These are phyloP conservation scores for Arrhamphus sclerolepis DNA, from an alignment of 2,797 vertebrate species.

Conservation along the genomic window DNA sequence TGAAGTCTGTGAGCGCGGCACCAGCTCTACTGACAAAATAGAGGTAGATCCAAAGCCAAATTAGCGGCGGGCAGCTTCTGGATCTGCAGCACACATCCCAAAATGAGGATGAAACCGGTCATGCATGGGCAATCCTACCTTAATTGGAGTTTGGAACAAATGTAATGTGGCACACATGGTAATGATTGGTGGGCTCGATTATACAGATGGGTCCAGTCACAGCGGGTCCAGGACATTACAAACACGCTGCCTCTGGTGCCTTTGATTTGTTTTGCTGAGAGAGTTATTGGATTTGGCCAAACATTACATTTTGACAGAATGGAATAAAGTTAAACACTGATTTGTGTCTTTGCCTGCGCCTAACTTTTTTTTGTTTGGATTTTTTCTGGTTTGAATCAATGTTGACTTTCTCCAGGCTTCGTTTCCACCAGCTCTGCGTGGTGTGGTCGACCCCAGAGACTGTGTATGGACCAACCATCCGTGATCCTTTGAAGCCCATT, in stretches of 20 bases:
- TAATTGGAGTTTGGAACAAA: slow-evolving; percentile 62
- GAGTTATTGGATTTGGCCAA: slow-evolving; percentile 18
- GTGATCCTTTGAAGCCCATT: no score
- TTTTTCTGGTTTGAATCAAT: no score
- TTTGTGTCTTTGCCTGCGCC: no score
- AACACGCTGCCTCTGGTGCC: slow-evolving; percentile 35
- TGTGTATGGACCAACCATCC: no score
- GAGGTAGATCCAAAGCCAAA: slow-evolving; percentile 39
- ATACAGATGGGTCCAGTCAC: slow-evolving; percentile 38
- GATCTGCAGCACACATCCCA: slow-evolving; percentile 29
- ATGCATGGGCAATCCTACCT: slow-evolving; percentile 66
- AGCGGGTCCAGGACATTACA: slow-evolving; percentile 33
- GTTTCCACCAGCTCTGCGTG: no score
- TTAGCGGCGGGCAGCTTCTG: slow-evolving; percentile 42
- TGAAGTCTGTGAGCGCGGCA: slow-evolving; percentile 2
- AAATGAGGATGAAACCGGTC: slow-evolving; percentile 62
- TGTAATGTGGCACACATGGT: slow-evolving; percentile 59
- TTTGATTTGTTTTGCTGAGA: slow-evolving; percentile 22
- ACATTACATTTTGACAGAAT: slow-evolving; percentile 3
- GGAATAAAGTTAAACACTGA: no score
- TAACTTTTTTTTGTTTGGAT: no score
- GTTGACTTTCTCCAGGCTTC: no score
- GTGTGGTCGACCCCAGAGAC: no score
- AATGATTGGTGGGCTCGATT: slow-evolving; percentile 64
- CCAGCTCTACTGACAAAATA: slow-evolving; percentile 10